Conservation (phyloP, 2,888 invertebrate genomes). For the Orchesellides sinensis region DNA sequence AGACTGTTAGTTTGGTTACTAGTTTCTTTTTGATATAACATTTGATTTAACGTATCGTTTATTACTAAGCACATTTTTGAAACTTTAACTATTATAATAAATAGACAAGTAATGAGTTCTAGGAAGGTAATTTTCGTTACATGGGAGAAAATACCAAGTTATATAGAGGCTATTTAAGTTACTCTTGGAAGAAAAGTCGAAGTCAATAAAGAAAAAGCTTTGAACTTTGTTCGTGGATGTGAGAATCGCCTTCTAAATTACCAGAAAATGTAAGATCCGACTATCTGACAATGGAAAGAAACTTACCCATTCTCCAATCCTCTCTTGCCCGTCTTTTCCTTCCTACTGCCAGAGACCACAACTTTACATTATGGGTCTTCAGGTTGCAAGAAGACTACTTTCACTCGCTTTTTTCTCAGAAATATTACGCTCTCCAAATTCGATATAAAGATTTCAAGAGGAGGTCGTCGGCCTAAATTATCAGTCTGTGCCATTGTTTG, state of each 20-base stretch:
- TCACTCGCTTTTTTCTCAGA: slow-evolving; percentile 10
- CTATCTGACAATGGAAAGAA: too few species aligned
- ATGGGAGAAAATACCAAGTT: too few species aligned
- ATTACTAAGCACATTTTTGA: not conserved
- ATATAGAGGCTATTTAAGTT: slow-evolving; percentile 35
- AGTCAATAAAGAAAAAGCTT: slow-evolving; percentile 27
- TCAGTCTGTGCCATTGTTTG: slow-evolving; percentile 71
- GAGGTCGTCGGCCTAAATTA: slow-evolving; percentile 66
- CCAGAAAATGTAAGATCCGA: too few species aligned
- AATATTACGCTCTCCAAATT: slow-evolving; percentile 30
- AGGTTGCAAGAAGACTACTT: slow-evolving; percentile 37
- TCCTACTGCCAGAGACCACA: slow-evolving; percentile 1
- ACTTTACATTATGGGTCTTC: not conserved
- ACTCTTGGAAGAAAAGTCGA: slow-evolving; percentile 12
- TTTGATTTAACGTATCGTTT: not conserved
- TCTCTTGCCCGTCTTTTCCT: slow-evolving; percentile 7
- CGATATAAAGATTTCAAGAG: slow-evolving; percentile 53
- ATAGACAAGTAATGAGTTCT: not conserved
- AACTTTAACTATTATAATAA: not conserved
- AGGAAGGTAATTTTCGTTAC: too few species aligned
- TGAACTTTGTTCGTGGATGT: slow-evolving; percentile 5
- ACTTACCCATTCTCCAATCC: not conserved
- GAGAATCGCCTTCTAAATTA: slow-evolving; percentile 7
- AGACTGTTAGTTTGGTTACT: slow-evolving; percentile 35
- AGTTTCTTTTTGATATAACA: slow-evolving; percentile 31